Evolutionary conservation across 1,140 invertebrate genomes (phyloP).

Genomic region (Agrypnia vestita): DNA sequence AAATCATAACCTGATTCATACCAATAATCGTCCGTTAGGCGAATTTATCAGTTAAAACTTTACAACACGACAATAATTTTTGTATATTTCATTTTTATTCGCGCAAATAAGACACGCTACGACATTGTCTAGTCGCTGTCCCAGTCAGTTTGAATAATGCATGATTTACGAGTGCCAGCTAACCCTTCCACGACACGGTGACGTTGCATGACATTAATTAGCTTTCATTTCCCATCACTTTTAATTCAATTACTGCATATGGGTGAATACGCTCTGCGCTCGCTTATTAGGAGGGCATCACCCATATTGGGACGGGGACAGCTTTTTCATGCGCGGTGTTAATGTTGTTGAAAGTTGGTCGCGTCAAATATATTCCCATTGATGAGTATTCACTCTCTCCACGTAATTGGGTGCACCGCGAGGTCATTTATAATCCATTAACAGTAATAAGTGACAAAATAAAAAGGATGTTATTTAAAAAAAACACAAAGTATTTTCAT

Average conservation of each 20-base stretch:
- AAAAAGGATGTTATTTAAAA: neutral
- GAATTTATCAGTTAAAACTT: neutral
- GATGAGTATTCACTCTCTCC: too few species aligned
- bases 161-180: constrained; percentile 25
- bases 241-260: constrained; percentile 30
- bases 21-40: neutral
- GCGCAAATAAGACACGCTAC: neutral
- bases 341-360: too few species aligned
- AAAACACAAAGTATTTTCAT: neutral
- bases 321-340: too few species aligned
- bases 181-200: neutral
- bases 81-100: neutral
- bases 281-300: too few species aligned
- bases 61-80: neutral
- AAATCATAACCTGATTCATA: neutral
- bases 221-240: constrained; percentile 11
- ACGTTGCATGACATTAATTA: constrained; percentile 15
- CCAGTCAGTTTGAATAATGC: neutral
- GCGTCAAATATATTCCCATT: too few species aligned
- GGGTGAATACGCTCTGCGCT: neutral
- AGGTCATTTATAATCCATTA: too few species aligned
- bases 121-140: neutral
- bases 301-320: too few species aligned
- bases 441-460: too few species aligned
- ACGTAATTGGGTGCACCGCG: too few species aligned